Evolutionary conservation across 2,888 invertebrate species (phyloP).

Genomic region (Acleris holmiana): DNA sequence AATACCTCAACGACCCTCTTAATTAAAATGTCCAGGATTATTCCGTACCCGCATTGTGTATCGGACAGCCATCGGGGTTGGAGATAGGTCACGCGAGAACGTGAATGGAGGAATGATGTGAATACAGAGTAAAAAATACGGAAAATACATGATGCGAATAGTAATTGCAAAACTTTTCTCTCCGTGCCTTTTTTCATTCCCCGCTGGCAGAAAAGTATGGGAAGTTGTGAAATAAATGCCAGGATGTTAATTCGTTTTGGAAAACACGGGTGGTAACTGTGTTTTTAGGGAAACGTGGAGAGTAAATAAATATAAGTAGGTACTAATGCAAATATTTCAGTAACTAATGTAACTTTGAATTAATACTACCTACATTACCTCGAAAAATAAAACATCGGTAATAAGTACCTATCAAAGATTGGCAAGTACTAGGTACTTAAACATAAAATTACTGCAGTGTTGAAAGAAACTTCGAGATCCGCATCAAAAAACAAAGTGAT

Average conservation of each 20-base stretch:
- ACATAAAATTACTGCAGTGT: slow-evolving; percentile 1
- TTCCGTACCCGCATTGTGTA: slow-evolving; percentile 18
- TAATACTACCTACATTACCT: too few relatives aligned
- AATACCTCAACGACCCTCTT: not conserved
- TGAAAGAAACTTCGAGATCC: slow-evolving; percentile 7
- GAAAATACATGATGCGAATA: slow-evolving; percentile 47
- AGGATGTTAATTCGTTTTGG: slow-evolving; percentile 42
- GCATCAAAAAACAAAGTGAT: slow-evolving; percentile 38
- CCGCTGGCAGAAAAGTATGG: slow-evolving; percentile 51
- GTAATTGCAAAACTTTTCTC: slow-evolving; percentile 58
- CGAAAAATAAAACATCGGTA: too few relatives aligned
- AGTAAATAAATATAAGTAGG: not conserved
- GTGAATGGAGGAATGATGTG: slow-evolving; percentile 45
- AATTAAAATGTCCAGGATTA: slow-evolving; percentile 25
- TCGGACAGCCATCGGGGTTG: slow-evolving; percentile 15
- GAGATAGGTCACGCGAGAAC: slow-evolving; percentile 38
- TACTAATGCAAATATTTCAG: too few relatives aligned
- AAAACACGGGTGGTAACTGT: slow-evolving; percentile 18
- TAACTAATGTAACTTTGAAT: too few relatives aligned
- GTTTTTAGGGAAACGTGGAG: not conserved
- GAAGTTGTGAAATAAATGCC: slow-evolving; percentile 46
- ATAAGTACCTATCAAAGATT: not conserved
- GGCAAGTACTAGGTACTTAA: not conserved
- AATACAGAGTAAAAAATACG: slow-evolving; percentile 51
- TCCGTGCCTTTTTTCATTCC: slow-evolving; percentile 46